These are phyloP conservation scores for Noctua janthe DNA, from an alignment of 2,888 invertebrate genomes.

Conservation along the genomic window DNA sequence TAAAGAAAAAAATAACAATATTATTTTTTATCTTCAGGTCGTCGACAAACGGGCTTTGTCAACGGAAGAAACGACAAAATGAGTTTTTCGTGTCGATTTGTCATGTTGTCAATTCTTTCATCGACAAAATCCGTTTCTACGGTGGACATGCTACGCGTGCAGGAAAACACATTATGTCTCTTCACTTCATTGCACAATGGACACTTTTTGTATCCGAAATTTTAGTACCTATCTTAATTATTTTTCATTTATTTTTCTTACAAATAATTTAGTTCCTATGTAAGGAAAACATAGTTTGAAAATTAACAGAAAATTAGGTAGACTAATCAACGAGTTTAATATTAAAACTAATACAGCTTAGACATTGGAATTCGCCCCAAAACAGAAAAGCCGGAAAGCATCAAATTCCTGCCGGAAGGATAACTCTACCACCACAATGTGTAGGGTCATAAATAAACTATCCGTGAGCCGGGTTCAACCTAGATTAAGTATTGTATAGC, in stretches of 20 bases:
- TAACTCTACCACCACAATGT: conserved; percentile 32
- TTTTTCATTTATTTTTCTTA: background rate
- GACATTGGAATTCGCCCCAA: conserved; percentile 7
- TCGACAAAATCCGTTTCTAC: background rate
- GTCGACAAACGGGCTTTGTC: too few relatives aligned
- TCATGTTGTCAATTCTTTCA: too few relatives aligned
- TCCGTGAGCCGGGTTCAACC: conserved; percentile 37
- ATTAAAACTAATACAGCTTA: conserved; percentile 2
- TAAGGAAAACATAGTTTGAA: background rate
- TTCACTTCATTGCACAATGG: background rate
- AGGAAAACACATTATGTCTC: background rate
- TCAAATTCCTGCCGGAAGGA: conserved; percentile 48
- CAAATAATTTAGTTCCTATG: background rate
- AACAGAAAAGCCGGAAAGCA: conserved; percentile 31
- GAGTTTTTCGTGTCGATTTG: too few relatives aligned
- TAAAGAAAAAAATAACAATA: conserved; percentile 13
- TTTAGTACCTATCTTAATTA: background rate
- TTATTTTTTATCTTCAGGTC: background rate
- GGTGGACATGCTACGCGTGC: too few relatives aligned
- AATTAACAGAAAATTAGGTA: background rate
- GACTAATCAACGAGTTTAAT: background rate
- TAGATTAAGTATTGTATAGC: conserved; percentile 47
- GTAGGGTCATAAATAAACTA: conserved; percentile 58
- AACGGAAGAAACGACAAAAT: too few relatives aligned
- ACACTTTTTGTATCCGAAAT: background rate